Percentiles rank a stretch among this genome's conserved stretches.
Evolutionary conservation across 2,888 invertebrate species (phyloP).

Genomic region (Acleris cristana): DNA sequence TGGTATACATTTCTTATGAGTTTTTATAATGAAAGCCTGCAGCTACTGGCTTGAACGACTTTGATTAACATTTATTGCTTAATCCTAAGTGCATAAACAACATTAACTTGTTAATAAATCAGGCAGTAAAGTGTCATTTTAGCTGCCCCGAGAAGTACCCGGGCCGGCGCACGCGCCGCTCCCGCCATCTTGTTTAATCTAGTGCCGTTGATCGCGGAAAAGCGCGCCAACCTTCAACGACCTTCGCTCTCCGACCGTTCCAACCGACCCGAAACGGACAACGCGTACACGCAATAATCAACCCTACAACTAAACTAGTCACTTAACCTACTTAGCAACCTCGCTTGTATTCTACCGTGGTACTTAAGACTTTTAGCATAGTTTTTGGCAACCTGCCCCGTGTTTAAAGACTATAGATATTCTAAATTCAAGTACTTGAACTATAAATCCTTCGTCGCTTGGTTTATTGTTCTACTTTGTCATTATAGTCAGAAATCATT

Average conservation of each 20-base stretch:
- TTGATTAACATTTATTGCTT: constrained; percentile 8
- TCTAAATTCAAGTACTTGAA: constrained; percentile 67
- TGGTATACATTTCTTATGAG: constrained; percentile 25
- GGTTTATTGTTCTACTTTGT: constrained; percentile 71
- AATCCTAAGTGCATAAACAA: constrained; percentile 27
- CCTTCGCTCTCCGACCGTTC: constrained; percentile 81
- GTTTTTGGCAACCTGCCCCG: constrained; percentile 55
- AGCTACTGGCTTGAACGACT: neutral
- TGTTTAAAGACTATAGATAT: constrained; percentile 66
- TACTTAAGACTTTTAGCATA: constrained; percentile 44
- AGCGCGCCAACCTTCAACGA: constrained; percentile 84
- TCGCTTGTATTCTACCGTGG: constrained; percentile 41
- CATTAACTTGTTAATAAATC: constrained; percentile 46
- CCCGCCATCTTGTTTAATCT: constrained; percentile 83
- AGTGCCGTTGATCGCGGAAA: constrained; percentile 83
- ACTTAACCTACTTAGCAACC: constrained; percentile 40
- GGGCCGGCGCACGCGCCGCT: constrained; percentile 79
- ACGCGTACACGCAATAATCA: constrained; percentile 40
- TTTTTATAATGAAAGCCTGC: too few species aligned
- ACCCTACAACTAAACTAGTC: constrained; percentile 43
- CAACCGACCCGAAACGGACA: constrained; percentile 53
- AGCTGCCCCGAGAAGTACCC: constrained; percentile 61
- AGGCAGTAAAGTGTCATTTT: constrained; percentile 59
- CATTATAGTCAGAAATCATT: constrained; percentile 45
- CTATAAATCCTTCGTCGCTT: constrained; percentile 72